Conservation (phyloP, 2,113 vertebrate species). For the Eidolon helvum region DNA sequence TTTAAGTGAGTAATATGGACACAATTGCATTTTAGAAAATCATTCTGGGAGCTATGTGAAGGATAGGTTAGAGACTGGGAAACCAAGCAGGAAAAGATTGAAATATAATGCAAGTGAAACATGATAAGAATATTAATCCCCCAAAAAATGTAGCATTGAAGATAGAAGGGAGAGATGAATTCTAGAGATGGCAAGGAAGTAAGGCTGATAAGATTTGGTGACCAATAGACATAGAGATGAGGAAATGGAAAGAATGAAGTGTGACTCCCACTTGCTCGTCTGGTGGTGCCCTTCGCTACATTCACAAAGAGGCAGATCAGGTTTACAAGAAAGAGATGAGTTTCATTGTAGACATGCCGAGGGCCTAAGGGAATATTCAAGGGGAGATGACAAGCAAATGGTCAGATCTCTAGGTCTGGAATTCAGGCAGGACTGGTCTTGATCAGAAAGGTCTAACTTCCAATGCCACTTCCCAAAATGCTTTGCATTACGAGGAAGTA, state of each 20-base stretch:
- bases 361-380: background rate
- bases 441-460: background rate
- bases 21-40: constrained; percentile 22
- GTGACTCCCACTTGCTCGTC: background rate
- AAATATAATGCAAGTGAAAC: background rate
- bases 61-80: background rate
- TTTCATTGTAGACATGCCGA: background rate
- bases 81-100: background rate
- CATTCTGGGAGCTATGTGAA: background rate
- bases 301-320: background rate
- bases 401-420: background rate
- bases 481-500: background rate
- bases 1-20: background rate
- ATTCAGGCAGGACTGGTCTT: background rate
- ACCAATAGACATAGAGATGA: background rate
- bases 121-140: background rate
- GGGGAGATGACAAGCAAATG: background rate
- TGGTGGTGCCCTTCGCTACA: background rate
- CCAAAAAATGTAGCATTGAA: background rate
- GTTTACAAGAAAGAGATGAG: background rate
- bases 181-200: background rate
- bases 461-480: background rate
- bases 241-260: background rate
- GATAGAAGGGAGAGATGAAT: background rate
- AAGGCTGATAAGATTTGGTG: background rate